These are phyloP conservation scores for Chymomyza caudatula DNA, from an alignment of 2,888 invertebrate species.

Conservation along the genomic window DNA sequence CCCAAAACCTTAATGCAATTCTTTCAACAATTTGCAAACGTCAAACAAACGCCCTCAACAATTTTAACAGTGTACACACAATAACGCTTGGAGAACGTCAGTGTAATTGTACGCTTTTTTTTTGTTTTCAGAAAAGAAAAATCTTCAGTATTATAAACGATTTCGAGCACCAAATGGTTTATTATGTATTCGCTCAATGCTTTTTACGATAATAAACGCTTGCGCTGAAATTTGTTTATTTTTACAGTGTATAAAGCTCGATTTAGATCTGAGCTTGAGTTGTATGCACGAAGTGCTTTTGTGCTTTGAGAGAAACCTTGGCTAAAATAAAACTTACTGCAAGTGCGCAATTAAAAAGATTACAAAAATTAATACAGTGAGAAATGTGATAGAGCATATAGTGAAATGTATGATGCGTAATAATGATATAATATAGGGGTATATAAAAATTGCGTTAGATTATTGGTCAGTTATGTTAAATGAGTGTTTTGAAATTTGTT, in stretches of 20 bases:
- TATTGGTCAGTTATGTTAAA: background rate
- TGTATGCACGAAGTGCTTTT: background rate
- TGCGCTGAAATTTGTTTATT: slow-evolving; percentile 45
- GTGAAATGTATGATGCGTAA: slow-evolving; percentile 14
- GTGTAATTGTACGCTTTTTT: slow-evolving; percentile 46
- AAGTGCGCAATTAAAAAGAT: background rate
- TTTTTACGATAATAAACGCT: slow-evolving; percentile 75
- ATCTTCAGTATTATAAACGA: slow-evolving; percentile 20
- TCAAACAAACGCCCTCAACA: slow-evolving; percentile 75
- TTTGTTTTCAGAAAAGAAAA: slow-evolving; percentile 20
- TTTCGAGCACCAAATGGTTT: slow-evolving; percentile 63
- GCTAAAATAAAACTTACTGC: slow-evolving; percentile 45
- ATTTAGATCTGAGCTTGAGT: background rate
- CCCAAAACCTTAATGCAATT: slow-evolving; percentile 76
- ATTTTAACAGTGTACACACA: slow-evolving; percentile 56
- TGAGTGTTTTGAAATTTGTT: background rate
- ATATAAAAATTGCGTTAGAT: too few species aligned
- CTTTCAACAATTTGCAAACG: slow-evolving; percentile 78
- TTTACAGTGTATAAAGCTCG: background rate
- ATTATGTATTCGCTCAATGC: slow-evolving; percentile 74
- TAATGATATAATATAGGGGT: too few species aligned
- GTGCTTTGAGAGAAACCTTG: slow-evolving; percentile 5
- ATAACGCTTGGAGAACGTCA: slow-evolving; percentile 35
- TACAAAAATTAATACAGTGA: slow-evolving; percentile 58
- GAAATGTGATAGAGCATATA: slow-evolving; percentile 39